phyloP scores from a whole-genome alignment of 2,797 vertebrate species.

The Vespertilio murinus region DNA sequence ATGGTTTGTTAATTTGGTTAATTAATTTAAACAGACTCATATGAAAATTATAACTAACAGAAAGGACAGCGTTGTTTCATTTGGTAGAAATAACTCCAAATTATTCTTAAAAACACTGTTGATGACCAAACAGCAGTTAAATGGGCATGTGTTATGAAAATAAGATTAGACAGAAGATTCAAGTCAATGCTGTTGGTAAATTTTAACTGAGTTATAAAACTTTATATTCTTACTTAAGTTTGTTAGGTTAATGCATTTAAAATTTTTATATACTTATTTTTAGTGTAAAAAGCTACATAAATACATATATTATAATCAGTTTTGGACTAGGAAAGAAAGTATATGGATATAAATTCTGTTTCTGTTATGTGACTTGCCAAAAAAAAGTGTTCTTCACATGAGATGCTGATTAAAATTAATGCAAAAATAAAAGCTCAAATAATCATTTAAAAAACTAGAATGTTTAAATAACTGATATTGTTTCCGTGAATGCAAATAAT shows the following conservation, averaged over 20 bases:
- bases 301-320: not conserved
- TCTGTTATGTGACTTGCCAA: not conserved
- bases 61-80: conserved; percentile 43
- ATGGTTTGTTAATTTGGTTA: conserved; percentile 59
- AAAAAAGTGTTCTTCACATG: not conserved
- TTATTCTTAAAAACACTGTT: conserved; percentile 58
- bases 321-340: not conserved
- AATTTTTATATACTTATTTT: conserved; percentile 33
- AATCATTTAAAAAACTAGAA: not conserved
- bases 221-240: not conserved
- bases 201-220: conserved; percentile 8
- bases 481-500: conserved; percentile 8
- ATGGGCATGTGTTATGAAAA: conserved; percentile 16
- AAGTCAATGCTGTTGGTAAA: not conserved
- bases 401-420: conserved; percentile 18
- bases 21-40: conserved; percentile 65
- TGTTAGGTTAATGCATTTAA: not conserved
- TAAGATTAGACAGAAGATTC: conserved; percentile 31
- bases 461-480: conserved; percentile 6
- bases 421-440: conserved; percentile 3
- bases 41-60: conserved; percentile 57
- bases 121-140: conserved; percentile 39
- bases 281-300: not conserved
- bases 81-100: conserved; percentile 56
- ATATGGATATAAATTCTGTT: not conserved